Evolutionary conservation across 2,113 vertebrate genomes (phyloP), one percentile per base, ranked within the genome.

Genomic region (Aegithalos caudatus): DNA sequence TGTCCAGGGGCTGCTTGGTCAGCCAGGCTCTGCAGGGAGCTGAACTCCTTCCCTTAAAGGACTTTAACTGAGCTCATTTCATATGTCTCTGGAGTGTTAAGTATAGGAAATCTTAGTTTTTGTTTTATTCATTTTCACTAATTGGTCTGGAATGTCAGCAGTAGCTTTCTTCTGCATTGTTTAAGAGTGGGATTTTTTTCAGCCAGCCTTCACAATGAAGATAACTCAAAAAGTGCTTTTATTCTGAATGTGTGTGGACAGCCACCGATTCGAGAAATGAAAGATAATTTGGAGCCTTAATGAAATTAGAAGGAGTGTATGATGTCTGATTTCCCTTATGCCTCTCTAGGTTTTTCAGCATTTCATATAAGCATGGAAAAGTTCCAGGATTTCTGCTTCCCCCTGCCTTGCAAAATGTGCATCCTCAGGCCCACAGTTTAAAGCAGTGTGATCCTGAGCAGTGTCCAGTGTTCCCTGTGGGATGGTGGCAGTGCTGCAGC

Each of bases 401-500:
- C 29, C 12, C 8, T 64, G 4, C 33, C 29, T 45, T n/a, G 44
- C 11, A n/a, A 37, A 45, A 28, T 0, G 1, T 19, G 23, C 28
- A 20, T 8, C 27, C 22, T 64, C 16, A 31, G 51, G n/a, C 8
- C 13, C 62, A 14, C 6, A 3, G 54, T 50, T 53, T 11, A 31
- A 71, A 14, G 2, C 7, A 16, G 12, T 19, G 1, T 4, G 45
- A 8, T 10, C 23, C 37, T 9, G 28, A 47, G 60, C 53, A 57
- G 33, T 47, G 50, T 6, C 54, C 24, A 29, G 62, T 33, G 77
- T 37, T 29, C 50, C 10, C 53, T 79, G 42, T 9, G 33, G 56
- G 42, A n/a, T 50, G 56, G 37, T 2, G 37, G 56, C 40, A 60
- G 35, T 4, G 3, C 29, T 33, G 1, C 0, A 51, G 2, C 10